These are phyloP conservation scores for Polypedilum vanderplanki DNA, from an alignment of 1,140 invertebrate species.

Conservation along the genomic window DNA sequence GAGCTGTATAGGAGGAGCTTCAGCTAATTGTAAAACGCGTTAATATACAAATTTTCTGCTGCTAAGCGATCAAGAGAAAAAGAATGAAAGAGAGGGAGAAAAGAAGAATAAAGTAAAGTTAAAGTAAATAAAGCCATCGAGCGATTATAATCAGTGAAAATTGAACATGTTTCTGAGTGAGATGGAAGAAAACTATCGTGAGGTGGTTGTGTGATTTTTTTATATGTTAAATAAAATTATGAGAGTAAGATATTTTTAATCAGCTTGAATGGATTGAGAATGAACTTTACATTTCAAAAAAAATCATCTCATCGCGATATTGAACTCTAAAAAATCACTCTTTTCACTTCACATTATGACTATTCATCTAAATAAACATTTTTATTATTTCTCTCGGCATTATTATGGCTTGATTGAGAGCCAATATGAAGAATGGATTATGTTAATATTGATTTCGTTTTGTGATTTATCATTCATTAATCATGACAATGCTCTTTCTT, in stretches of 20 bases:
- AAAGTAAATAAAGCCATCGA: constrained; percentile 25
- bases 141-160: constrained; percentile 26
- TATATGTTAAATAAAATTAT: too few relatives aligned
- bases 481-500: constrained; percentile 20
- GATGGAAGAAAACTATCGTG: background rate
- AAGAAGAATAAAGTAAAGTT: background rate
- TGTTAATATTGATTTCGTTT: constrained; percentile 29
- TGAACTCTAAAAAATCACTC: background rate
- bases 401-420: background rate
- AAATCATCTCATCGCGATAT: too few relatives aligned
- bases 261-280: too few relatives aligned
- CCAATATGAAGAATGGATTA: constrained; percentile 22
- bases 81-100: background rate
- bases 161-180: constrained; percentile 1
- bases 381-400: background rate
- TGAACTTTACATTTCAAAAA: too few relatives aligned
- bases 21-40: constrained; percentile 24
- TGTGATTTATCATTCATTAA: constrained; percentile 29
- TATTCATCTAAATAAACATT: background rate
- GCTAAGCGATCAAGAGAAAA: background rate
- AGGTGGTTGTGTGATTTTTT: background rate
- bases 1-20: constrained; percentile 7
- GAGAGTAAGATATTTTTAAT: too few relatives aligned
- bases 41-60: constrained; percentile 25
- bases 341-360: constrained; percentile 11